Conservation (phyloP, 2,888 invertebrate genomes). For the Heliconius erato region DNA sequence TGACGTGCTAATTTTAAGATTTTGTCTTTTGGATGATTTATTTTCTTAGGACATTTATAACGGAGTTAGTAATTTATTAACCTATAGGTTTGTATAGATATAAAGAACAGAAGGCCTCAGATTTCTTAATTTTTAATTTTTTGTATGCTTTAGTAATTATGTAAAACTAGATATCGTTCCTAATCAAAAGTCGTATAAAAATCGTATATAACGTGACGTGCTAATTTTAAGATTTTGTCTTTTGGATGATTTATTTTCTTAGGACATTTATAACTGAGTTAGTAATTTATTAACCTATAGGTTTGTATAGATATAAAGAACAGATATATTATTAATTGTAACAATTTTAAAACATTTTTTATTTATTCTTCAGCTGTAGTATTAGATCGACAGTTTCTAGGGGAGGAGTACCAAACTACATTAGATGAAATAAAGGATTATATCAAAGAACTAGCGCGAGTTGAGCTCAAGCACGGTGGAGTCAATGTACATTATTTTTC, state of each 20-base stretch:
- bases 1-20: neutral
- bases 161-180: neutral
- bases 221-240: neutral
- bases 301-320: too few species aligned
- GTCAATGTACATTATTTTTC: conserved; percentile 89
- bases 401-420: conserved; percentile 85
- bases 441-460: conserved; percentile 87
- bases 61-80: too few species aligned
- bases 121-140: neutral
- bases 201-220: neutral
- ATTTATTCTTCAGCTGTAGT: conserved; percentile 86
- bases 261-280: too few species aligned
- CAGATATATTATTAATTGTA: neutral
- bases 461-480: conserved; percentile 89
- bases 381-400: conserved; percentile 89
- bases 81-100: too few species aligned
- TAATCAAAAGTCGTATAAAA: neutral
- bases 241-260: neutral
- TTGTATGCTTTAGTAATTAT: neutral
- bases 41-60: too few species aligned
- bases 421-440: conserved; percentile 86
- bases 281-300: too few species aligned
- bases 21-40: neutral
- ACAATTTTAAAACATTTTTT: neutral
- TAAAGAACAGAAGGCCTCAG: too few species aligned